Evolutionary conservation across 2,888 invertebrate species (phyloP).

Genomic region (Eupithecia subumbrata): DNA sequence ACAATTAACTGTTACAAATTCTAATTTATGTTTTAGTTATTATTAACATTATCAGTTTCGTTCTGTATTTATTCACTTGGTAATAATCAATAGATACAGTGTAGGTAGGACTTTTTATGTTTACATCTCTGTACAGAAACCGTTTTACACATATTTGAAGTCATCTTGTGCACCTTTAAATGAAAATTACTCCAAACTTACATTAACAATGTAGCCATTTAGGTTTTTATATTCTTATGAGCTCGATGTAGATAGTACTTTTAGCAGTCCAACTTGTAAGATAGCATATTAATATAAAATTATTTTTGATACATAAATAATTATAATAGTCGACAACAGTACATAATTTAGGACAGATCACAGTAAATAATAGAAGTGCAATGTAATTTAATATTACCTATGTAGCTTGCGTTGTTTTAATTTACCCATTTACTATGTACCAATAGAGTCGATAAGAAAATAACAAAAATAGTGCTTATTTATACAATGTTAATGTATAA

Average conservation of each 20-base stretch:
- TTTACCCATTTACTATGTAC: constrained; percentile 13
- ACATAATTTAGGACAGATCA: constrained; percentile 52
- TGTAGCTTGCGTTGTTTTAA: constrained; percentile 52
- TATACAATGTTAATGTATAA: constrained; percentile 7
- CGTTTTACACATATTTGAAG: not conserved
- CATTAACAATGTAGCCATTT: constrained; percentile 5
- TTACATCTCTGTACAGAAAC: constrained; percentile 6
- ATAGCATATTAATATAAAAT: constrained; percentile 59
- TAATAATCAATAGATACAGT: not conserved
- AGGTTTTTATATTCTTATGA: constrained; percentile 22
- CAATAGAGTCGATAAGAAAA: constrained; percentile 12
- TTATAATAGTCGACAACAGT: constrained; percentile 55
- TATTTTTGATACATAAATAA: constrained; percentile 72
- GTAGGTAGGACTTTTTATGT: not conserved
- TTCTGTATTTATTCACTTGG: not conserved
- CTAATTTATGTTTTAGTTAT: not conserved
- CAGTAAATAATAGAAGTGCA: constrained; percentile 58
- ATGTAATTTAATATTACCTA: constrained; percentile 47
- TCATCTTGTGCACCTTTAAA: not conserved
- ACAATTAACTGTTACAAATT: not conserved
- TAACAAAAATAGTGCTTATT: constrained; percentile 23
- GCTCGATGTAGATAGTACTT: constrained; percentile 46
- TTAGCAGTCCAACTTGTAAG: constrained; percentile 59
- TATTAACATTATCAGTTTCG: not conserved
- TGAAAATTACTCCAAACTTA: not conserved